A percentile compares a stretch with the other conserved stretches of the same genome.
Conservation (phyloP, 30 jellyfish, hydroid and myxozoan species). For the Kudoa iwatai region DNA sequence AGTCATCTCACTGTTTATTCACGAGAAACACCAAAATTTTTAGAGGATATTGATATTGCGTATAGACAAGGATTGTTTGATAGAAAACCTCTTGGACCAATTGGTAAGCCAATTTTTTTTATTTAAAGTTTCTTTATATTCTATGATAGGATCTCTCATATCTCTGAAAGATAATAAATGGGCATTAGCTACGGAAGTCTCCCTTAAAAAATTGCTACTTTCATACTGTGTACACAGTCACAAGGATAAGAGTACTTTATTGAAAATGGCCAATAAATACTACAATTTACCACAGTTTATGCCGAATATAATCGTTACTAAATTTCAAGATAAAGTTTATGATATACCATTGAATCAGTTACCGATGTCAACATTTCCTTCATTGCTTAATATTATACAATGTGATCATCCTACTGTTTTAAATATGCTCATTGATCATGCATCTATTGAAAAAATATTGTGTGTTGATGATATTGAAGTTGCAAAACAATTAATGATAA, state of each 20-base stretch:
- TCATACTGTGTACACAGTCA: neutral
- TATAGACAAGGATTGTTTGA: constrained; percentile 12
- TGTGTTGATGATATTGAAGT: constrained; percentile 16
- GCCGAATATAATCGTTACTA: neutral
- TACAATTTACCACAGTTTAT: neutral
- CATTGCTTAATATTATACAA: constrained; percentile 36
- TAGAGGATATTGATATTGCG: constrained; percentile 4
- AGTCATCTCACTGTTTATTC: no score
- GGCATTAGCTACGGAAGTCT: constrained; percentile 38
- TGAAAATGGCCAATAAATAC: neutral
- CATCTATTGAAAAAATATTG: constrained; percentile 17
- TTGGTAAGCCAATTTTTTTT: constrained; percentile 7
- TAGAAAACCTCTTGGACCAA: constrained; percentile 36
- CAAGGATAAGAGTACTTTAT: neutral
- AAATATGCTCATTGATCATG: constrained; percentile 65
- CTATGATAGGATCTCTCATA: constrained; percentile 14
- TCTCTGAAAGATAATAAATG: constrained; percentile 20
- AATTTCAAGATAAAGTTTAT: neutral
- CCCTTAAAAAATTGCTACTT: constrained; percentile 4
- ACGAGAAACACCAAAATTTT: constrained; percentile 17
- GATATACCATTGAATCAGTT: neutral
- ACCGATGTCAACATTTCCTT: constrained; percentile 5
- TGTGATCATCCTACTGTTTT: constrained; percentile 16
- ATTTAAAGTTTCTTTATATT: neutral
- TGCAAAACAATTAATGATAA: constrained; percentile 38